Evolutionary conservation across 2,797 vertebrate species (phyloP), one percentile per base, ranked within the genome.

Genomic region (Rhinogobio ventralis): DNA sequence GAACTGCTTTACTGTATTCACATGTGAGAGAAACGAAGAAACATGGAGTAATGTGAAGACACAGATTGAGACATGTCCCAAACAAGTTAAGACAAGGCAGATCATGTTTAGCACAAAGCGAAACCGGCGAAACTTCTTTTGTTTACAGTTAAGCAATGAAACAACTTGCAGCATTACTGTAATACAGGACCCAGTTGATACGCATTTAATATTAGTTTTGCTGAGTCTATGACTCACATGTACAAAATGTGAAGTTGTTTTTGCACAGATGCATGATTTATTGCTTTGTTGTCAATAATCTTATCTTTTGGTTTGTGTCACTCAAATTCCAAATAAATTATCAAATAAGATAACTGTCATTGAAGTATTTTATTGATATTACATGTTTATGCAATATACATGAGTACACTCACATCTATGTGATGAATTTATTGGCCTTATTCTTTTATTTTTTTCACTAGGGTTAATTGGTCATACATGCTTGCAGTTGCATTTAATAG

Each of bases 401-500:
- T 23, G 2, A 20, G 9, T 30, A 46, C 8, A 45, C 14, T 0
- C 19, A 8, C 28, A 33, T 74, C 9, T 51, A 6, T 7, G 0
- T 45, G 76, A 69, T 62, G n/a, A 28, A 77, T 23, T 51, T 55
- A 73, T 39, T 23, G 25, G 19, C n/a, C 46, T 42, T 46, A 51
- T 62, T 1, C 76, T 53, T 7, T 77, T 66, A 45, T 45, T 15
- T 71, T 39, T 14, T n/a, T n/a, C n/a, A n/a, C 81, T 83, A 28
- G 84, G 84, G 13, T 30, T 62, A 62, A 6, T 14, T 15, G n/a
- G 20, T n/a, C 72, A 55, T 42, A n/a, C 57, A 74, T 19, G 81
- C 42, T 1, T 45, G 46, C 36, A 42, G 11, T 76, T 68, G 7
- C n/a, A 53, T 53, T 42, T 45, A 68, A 57, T 45, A 14, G 10